Percentiles rank a stretch among this genome's conserved stretches.
phyloP scores from a whole-genome alignment of 2,797 vertebrate species.

The Schizopygopsis pylzovi region DNA sequence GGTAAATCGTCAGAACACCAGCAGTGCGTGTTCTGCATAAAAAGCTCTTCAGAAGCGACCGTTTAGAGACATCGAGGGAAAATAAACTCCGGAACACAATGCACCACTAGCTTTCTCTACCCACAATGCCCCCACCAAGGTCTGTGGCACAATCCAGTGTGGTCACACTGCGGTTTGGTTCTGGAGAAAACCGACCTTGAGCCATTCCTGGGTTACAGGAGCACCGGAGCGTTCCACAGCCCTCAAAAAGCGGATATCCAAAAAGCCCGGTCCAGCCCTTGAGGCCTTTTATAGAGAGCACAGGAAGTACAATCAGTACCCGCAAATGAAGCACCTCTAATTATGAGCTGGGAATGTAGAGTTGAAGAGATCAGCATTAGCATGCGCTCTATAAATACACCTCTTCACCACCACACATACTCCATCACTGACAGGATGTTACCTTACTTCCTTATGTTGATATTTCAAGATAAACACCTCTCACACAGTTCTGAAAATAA shows the following conservation, averaged over 20 bases:
- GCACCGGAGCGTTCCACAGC: constrained; percentile 67
- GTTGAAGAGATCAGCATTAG: constrained; percentile 36
- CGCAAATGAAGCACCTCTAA: constrained; percentile 67
- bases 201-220: constrained; percentile 75
- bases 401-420: constrained; percentile 19
- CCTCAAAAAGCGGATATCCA: constrained; percentile 76
- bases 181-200: constrained; percentile 70
- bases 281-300: constrained; percentile 69
- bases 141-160: constrained; percentile 69
- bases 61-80: constrained; percentile 69
- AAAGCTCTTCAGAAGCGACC: constrained; percentile 66
- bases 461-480: constrained; percentile 27
- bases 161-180: constrained; percentile 70
- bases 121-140: constrained; percentile 71
- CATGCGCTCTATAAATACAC: constrained; percentile 48
- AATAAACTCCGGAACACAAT: constrained; percentile 80
- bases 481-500: constrained; percentile 27
- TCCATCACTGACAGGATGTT: constrained; percentile 43
- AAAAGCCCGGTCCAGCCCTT: constrained; percentile 64
- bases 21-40: constrained; percentile 54
- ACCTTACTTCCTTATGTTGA: constrained; percentile 29
- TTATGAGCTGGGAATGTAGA: constrained; percentile 50
- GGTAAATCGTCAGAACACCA: neutral
- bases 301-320: constrained; percentile 69
- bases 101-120: constrained; percentile 72